Conservation (phyloP, 2,888 invertebrate genomes). For the Erebia ligea region DNA sequence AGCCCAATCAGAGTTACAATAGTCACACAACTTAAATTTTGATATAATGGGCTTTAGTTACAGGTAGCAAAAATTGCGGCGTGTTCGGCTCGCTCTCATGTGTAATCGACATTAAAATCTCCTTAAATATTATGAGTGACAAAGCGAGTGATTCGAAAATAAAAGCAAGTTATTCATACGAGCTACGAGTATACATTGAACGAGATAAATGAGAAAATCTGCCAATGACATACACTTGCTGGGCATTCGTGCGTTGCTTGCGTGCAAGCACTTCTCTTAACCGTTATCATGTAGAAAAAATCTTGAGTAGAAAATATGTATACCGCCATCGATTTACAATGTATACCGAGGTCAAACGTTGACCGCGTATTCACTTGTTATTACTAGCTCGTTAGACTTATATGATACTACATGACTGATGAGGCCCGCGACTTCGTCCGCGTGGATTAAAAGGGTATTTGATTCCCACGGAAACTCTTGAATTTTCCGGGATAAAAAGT, state of each 20-base stretch:
- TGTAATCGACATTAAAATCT: neutral
- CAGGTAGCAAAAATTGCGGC: neutral
- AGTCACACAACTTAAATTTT: no score
- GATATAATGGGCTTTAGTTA: neutral
- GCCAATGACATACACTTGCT: neutral
- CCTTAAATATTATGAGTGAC: neutral
- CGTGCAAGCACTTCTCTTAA: neutral
- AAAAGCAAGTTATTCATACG: neutral
- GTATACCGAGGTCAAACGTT: no score
- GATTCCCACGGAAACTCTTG: no score
- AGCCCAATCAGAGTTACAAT: no score
- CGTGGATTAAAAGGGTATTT: no score
- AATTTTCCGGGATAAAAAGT: no score
- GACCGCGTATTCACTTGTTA: no score
- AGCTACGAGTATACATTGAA: neutral
- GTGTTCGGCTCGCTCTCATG: neutral
- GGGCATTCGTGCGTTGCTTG: conserved; percentile 6
- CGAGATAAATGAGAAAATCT: conserved; percentile 9
- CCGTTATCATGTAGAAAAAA: neutral
- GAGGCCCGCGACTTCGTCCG: no score
- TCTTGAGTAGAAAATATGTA: no score
- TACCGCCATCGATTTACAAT: no score
- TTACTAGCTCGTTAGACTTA: no score
- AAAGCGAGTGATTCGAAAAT: conserved; percentile 1
- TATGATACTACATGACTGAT: no score